Evolutionary conservation across 2,113 vertebrate species (phyloP).

Genomic region (Brienomyrus longianalis): DNA sequence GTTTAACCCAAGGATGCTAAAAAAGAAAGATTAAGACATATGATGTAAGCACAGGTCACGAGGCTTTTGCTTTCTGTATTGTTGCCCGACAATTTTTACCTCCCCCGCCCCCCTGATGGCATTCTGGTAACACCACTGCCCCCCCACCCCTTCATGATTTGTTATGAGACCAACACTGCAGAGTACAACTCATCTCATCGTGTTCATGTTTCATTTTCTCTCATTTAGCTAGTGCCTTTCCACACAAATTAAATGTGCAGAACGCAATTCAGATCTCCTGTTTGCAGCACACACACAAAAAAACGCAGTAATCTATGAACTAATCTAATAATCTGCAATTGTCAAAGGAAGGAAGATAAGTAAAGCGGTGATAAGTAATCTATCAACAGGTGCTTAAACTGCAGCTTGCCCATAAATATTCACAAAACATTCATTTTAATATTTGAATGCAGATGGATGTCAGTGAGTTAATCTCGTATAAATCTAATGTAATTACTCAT

Average conservation of each 20-base stretch:
- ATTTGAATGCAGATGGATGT: background rate
- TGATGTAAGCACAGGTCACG: background rate
- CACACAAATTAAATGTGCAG: background rate
- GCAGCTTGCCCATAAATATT: background rate
- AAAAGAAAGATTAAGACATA: background rate
- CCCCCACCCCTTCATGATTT: background rate
- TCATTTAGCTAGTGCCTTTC: background rate
- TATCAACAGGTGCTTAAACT: constrained; percentile 1
- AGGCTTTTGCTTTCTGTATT: background rate
- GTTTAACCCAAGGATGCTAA: background rate
- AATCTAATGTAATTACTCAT: background rate
- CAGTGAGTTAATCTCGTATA: background rate
- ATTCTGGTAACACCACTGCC: background rate
- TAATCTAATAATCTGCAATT: background rate
- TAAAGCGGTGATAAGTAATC: background rate
- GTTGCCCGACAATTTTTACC: background rate
- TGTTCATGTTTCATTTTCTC: background rate
- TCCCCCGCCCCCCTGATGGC: too few species aligned
- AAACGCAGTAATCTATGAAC: background rate
- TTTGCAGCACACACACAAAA: background rate
- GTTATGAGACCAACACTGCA: background rate
- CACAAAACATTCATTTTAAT: background rate
- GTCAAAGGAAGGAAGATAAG: background rate
- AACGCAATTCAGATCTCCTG: too few species aligned
- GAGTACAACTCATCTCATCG: background rate